A percentile compares a stretch with the other conserved stretches of the same genome.
phyloP scores from a whole-genome alignment of 2,888 invertebrate species.

The Ophioninae sp. region DNA sequence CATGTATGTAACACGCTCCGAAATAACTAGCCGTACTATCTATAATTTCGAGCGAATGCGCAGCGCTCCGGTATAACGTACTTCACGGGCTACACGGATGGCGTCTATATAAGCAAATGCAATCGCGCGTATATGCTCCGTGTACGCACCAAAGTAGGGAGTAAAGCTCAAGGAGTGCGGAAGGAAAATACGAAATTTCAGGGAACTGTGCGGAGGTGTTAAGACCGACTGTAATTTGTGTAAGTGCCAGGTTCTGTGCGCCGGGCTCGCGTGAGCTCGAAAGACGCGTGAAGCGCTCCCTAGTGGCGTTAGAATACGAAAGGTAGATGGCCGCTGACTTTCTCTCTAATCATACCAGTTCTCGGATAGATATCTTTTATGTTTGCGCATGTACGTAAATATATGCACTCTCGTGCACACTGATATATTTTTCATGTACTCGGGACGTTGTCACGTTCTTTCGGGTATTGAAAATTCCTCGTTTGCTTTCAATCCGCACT shows the following conservation, averaged over 20 bases:
- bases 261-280: slow-evolving; percentile 33
- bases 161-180: slow-evolving; percentile 24
- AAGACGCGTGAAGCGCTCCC: slow-evolving; percentile 23
- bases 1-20: neutral
- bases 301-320: slow-evolving; percentile 33
- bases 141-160: slow-evolving; percentile 13
- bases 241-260: slow-evolving; percentile 53
- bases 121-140: neutral
- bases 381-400: slow-evolving; percentile 32
- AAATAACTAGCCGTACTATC: slow-evolving; percentile 14
- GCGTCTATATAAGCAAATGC: slow-evolving; percentile 4
- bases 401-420: neutral
- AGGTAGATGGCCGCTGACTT: slow-evolving; percentile 51
- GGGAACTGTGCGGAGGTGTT: slow-evolving; percentile 61
- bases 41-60: slow-evolving; percentile 23
- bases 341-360: slow-evolving; percentile 64
- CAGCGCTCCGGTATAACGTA: neutral
- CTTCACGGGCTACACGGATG: neutral
- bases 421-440: neutral
- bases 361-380: slow-evolving; percentile 61
- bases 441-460: neutral
- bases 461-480: neutral
- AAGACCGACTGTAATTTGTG: slow-evolving; percentile 60
- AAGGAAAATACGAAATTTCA: slow-evolving; percentile 52
- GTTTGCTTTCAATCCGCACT: no score